Evolutionary conservation across 2,888 invertebrate species (phyloP), one percentile per base, ranked within the genome.

Genomic region (Coleophora flavipennella): DNA sequence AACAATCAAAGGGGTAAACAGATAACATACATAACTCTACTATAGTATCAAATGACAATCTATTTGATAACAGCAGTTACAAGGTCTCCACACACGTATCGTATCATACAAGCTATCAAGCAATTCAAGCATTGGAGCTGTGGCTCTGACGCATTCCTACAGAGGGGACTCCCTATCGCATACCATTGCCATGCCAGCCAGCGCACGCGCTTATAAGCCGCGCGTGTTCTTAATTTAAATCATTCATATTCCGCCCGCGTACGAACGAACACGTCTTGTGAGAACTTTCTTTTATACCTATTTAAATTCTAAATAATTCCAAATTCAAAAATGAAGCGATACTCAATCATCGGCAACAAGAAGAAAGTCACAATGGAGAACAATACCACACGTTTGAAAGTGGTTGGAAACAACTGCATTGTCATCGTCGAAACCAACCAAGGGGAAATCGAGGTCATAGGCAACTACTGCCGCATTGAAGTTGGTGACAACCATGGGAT

Each of bases 351-450:
- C 42, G 83, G 83, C 13, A 80, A 84, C 61, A 84, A 81, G 62
- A 84, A 83, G 68, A 84, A 80, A 56, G 81, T 84, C 44, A 83
- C 81, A 26, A 80, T 83, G 80, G 79, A 79, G 43, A 60, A 55
- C 10, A 83, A 83, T 45, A 63, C 62, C 9, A 67, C 76, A 0
- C 64, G 63, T 6, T 55, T 84, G 12, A 83, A 77, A 59, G 70
- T 84, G 4, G 72, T 84, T 34, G 83, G 83, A 0, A 84, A 81
- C 51, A 67, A 67, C 46, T 83, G 84, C 48, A 77, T 79, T 35
- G 58, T 83, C 25, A 55, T 65, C 28, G 80, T 84, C 6, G 51
- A 65, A 2, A 57, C 49, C 41, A 84, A 84, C 48, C 67, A 70
- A 9, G 84, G 84, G 0, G 71, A 79, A 33, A 72, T 84, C n/a